Percentiles rank a stretch among this genome's conserved stretches.
Evolutionary conservation across 1,140 invertebrate genomes (phyloP).

Genomic region (Physella acuta): DNA sequence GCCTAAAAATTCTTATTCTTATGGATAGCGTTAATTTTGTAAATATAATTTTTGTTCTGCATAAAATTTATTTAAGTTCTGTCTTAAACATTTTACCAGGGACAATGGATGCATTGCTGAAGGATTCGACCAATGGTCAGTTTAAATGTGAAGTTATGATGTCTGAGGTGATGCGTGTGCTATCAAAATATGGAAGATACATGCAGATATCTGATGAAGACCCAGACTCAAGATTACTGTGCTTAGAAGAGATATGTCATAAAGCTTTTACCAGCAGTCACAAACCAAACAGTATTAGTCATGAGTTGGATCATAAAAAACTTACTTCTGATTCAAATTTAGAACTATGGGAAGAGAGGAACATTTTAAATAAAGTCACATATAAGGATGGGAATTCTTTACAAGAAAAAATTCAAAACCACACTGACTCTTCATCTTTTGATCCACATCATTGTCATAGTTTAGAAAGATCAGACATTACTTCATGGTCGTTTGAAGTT

Average conservation of each 20-base stretch:
- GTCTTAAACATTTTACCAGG: constrained; percentile 30
- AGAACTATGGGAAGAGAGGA: no score
- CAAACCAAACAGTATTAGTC: no score
- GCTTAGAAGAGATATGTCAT: constrained; percentile 22
- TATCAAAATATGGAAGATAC: constrained; percentile 30
- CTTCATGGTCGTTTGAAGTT: constrained; percentile 5
- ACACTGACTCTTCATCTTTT: no score
- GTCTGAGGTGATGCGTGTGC: constrained; percentile 29
- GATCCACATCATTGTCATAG: no score
- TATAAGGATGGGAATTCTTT: no score
- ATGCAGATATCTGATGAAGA: constrained; percentile 50
- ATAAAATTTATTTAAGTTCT: background rate
- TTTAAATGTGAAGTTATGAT: constrained; percentile 26
- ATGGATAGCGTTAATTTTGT: background rate
- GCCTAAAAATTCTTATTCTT: background rate
- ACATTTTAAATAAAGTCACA: no score
- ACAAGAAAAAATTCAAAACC: no score
- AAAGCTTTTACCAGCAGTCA: background rate
- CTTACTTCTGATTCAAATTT: no score
- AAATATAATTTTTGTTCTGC: background rate
- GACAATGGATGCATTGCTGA: constrained; percentile 45
- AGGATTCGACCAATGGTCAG: constrained; percentile 31
- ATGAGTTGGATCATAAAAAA: no score
- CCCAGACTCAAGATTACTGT: constrained; percentile 37
- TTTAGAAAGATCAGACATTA: no score